Conservation (phyloP, 2,113 vertebrate genomes). For the Mirounga angustirostris region DNA sequence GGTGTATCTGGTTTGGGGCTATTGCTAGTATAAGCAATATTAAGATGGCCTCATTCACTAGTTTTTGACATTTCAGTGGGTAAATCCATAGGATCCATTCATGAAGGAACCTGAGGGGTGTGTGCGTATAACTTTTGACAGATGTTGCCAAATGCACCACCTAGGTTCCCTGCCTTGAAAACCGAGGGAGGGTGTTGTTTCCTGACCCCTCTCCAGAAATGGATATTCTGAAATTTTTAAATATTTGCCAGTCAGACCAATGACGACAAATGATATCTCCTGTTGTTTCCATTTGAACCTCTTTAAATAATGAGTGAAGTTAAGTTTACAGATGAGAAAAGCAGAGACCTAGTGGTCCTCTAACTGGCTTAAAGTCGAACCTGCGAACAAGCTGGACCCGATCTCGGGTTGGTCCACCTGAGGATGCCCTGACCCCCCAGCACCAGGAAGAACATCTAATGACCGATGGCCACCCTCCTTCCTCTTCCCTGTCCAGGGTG, state of each 20-base stretch:
- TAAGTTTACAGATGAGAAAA: background rate
- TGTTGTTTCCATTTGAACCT: background rate
- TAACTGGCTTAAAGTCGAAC: background rate
- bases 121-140: background rate
- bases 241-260: background rate
- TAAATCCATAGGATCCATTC: background rate
- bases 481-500: background rate
- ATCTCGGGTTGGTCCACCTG: accelerated
- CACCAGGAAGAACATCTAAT: too few species aligned
- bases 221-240: background rate
- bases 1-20: too few species aligned
- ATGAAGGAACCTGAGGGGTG: background rate
- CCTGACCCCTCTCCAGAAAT: background rate
- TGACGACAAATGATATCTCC: background rate
- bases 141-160: background rate
- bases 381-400: background rate
- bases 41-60: background rate
- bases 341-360: background rate
- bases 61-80: background rate
- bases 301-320: background rate
- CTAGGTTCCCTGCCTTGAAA: background rate
- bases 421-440: background rate
- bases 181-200: background rate
- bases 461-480: too few species aligned
- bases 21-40: background rate